phyloP scores from a whole-genome alignment of 2,797 vertebrate species.

The Yasuhikotakia modesta region DNA sequence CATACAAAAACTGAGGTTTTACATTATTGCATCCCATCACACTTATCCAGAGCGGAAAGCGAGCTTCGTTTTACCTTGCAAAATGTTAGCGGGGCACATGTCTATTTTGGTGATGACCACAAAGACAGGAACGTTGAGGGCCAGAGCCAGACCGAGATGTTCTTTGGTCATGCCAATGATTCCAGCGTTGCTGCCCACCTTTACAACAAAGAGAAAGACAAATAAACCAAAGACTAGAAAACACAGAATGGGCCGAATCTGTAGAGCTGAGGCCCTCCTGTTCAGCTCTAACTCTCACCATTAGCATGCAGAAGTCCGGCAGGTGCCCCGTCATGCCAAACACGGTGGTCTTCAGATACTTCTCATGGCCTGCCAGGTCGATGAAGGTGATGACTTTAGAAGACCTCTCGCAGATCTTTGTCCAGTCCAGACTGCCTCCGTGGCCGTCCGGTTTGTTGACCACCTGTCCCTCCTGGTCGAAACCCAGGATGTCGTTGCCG shows the following conservation, averaged over 20 bases:
- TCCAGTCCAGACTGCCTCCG: conserved; percentile 86
- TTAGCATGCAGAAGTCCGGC: conserved; percentile 90
- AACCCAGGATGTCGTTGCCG: conserved; percentile 87
- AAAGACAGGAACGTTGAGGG: conserved; percentile 86
- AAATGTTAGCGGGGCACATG: conserved; percentile 88
- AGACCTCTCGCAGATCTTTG: conserved; percentile 87
- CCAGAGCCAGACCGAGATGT: conserved; percentile 84
- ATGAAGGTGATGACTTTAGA: conserved; percentile 89
- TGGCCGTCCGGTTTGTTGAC: conserved; percentile 87
- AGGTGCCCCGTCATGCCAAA: conserved; percentile 88
- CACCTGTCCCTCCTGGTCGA: conserved; percentile 84
- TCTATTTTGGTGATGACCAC: conserved; percentile 90
- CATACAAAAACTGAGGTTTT: neutral
- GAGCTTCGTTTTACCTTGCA: conserved; percentile 78
- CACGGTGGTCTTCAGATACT: conserved; percentile 88
- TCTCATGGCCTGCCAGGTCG: conserved; percentile 86
- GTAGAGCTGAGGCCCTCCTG: neutral
- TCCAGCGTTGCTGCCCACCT: conserved; percentile 89
- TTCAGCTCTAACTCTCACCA: conserved; percentile 72
- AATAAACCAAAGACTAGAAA: neutral
- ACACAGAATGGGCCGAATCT: too few relatives aligned
- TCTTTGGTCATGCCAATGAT: conserved; percentile 91
- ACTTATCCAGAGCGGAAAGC: neutral
- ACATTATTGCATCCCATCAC: neutral
- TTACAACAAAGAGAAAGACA: neutral